These are phyloP conservation scores for Pyrrhia umbra DNA, from an alignment of 2,888 invertebrate genomes.

Conservation along the genomic window DNA sequence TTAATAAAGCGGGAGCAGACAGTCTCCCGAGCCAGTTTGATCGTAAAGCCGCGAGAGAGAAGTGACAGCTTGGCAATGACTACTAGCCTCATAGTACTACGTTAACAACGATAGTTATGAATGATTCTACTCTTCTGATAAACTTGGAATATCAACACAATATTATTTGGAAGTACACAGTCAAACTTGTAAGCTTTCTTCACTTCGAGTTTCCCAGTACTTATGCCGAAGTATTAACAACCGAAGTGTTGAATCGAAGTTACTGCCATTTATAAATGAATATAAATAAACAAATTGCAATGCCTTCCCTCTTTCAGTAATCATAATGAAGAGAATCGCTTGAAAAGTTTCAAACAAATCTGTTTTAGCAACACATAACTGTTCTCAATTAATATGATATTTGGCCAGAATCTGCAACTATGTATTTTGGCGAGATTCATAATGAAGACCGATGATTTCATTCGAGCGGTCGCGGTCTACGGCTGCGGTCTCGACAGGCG, in stretches of 20 bases:
- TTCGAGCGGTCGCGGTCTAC: constrained; percentile 65
- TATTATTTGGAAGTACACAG: not conserved
- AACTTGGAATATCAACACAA: constrained; percentile 16
- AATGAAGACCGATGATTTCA: constrained; percentile 74
- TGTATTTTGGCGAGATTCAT: constrained; percentile 67
- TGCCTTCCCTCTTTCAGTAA: constrained; percentile 9
- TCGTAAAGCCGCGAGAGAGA: constrained; percentile 51
- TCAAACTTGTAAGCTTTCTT: not conserved
- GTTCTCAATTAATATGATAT: constrained; percentile 55
- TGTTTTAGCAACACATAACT: constrained; percentile 29
- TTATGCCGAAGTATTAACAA: not conserved
- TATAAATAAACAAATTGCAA: too few relatives aligned
- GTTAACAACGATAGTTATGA: constrained; percentile 46
- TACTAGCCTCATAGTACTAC: constrained; percentile 48
- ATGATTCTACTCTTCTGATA: constrained; percentile 37
- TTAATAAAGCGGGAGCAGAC: constrained; percentile 32
- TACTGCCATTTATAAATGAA: not conserved
- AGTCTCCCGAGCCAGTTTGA: constrained; percentile 33
- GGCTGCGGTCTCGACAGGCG: constrained; percentile 64
- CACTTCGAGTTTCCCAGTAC: not conserved
- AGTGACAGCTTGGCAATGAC: constrained; percentile 59
- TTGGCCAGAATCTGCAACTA: constrained; percentile 54
- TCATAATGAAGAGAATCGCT: constrained; percentile 8
- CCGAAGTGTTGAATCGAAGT: not conserved
- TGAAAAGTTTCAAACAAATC: constrained; percentile 5